A percentile compares a stretch with the other conserved stretches of the same genome.
Evolutionary conservation across 1,140 invertebrate species (phyloP).

Genomic region (Coelopa frigida): DNA sequence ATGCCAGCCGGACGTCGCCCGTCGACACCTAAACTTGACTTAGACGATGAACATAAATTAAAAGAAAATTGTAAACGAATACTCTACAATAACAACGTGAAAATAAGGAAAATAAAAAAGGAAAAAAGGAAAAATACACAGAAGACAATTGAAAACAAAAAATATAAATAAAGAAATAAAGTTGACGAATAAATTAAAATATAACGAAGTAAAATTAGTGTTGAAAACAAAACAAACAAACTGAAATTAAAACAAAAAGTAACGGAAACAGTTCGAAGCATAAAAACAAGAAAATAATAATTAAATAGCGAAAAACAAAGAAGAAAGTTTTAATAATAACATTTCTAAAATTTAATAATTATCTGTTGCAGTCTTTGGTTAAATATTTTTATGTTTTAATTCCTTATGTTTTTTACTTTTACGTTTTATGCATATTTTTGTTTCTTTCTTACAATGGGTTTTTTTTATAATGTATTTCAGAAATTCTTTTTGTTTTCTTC

Average conservation of each 20-base stretch:
- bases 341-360: conserved; percentile 47
- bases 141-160: not conserved
- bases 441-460: conserved; percentile 5
- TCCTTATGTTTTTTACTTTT: conserved; percentile 16
- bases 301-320: conserved; percentile 3
- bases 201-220: conserved; percentile 7
- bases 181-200: conserved; percentile 13
- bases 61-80: conserved; percentile 7
- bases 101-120: conserved; percentile 13
- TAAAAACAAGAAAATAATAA: conserved; percentile 12
- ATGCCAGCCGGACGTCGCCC: conserved; percentile 8
- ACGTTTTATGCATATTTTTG: conserved; percentile 10
- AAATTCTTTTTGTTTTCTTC: conserved; percentile 3
- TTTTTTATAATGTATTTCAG: conserved; percentile 6
- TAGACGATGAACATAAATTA: conserved; percentile 30
- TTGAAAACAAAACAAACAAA: not conserved
- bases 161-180: conserved; percentile 16
- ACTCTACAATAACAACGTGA: not conserved
- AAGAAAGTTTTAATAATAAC: conserved; percentile 38
- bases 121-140: conserved; percentile 8
- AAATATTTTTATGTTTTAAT: conserved; percentile 33
- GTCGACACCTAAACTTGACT: conserved; percentile 25
- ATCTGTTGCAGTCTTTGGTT: conserved; percentile 48
- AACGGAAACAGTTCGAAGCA: conserved; percentile 21
- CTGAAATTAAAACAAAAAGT: not conserved